phyloP scores from a whole-genome alignment of 1,140 invertebrate species.

The Chironomus striatipennis region DNA sequence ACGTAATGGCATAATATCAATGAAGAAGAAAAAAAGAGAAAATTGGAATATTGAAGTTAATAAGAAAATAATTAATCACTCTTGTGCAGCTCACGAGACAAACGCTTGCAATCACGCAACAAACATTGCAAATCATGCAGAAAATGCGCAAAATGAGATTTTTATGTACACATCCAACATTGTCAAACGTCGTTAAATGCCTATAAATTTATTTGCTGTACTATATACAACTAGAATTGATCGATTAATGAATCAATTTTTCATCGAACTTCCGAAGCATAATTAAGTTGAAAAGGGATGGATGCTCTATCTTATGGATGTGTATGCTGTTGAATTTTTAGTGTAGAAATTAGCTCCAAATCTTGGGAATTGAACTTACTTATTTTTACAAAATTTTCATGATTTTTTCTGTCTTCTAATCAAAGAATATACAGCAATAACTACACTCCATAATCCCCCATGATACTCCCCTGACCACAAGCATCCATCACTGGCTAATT shows the following conservation, averaged over 20 bases:
- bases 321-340: too few relatives aligned
- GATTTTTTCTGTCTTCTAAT: too few relatives aligned
- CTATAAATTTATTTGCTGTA: not conserved
- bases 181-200: not conserved
- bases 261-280: not conserved
- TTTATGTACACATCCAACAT: not conserved
- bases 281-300: not conserved
- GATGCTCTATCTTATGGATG: too few relatives aligned
- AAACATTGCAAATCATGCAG: conserved; percentile 8
- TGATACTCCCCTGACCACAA: too few relatives aligned
- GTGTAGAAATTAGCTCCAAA: too few relatives aligned
- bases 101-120: conserved; percentile 13
- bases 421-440: too few relatives aligned
- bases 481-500: too few relatives aligned
- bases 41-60: conserved; percentile 8
- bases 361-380: too few relatives aligned
- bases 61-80: conserved; percentile 23
- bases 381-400: too few relatives aligned
- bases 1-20: conserved; percentile 1
- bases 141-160: conserved; percentile 16
- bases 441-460: too few relatives aligned
- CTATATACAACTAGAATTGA: conserved; percentile 4
- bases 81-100: conserved; percentile 14
- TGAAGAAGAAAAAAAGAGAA: conserved; percentile 15
- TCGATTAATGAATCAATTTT: not conserved